Evolutionary conservation across 1,140 invertebrate genomes (phyloP), one percentile per base, ranked within the genome.

Genomic region (Ditylenchus dipsaci): DNA sequence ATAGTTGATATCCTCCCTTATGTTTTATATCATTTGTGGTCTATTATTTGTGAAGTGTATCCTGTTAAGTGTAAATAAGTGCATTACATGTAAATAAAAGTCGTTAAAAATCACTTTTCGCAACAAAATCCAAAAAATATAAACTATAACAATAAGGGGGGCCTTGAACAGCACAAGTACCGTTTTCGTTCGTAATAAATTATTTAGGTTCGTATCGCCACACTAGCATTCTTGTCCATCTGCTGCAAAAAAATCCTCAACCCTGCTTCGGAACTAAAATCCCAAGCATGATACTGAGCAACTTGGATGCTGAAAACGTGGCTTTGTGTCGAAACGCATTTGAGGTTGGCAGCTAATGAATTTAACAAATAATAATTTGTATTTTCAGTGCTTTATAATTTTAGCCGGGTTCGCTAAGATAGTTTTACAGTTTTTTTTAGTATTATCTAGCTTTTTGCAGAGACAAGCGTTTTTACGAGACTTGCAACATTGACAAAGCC

Each of bases 401-500:
- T 27, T 67, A 19, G 69, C 71, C 3, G 23, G 49, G 49, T 53
- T 21, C 15, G 23, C 23, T 26, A 53, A 21, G 8, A 3, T 5
- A 19, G 15, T 53, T 7, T 53, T 17, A 7, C 15, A 8, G 15
- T 15, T 21, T 7, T 21, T 1, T 21, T 17, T 8, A 53, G n/a
- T 13, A 53, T 26, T 21, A 8, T 53, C 15, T 3, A 3, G 11
- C 33, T 38, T 38, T 38, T 38, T 38, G 15, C 47, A 69, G 43
- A 57, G 68, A 45, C 45, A n/a, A 26, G 26, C 49, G 30, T 26
- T 60, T 71, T 42, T 71, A 59, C 58, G 69, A 71, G 33, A 38
- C 57, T 30, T 58, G 33, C n/a, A 71, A 60, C 19, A 30, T 71
- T 69, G 69, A 71, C 30, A 71, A 71, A 58, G 69, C 69, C 53